phyloP scores from a whole-genome alignment of 2,797 vertebrate species.

The Lepilemur septentrionalis region DNA sequence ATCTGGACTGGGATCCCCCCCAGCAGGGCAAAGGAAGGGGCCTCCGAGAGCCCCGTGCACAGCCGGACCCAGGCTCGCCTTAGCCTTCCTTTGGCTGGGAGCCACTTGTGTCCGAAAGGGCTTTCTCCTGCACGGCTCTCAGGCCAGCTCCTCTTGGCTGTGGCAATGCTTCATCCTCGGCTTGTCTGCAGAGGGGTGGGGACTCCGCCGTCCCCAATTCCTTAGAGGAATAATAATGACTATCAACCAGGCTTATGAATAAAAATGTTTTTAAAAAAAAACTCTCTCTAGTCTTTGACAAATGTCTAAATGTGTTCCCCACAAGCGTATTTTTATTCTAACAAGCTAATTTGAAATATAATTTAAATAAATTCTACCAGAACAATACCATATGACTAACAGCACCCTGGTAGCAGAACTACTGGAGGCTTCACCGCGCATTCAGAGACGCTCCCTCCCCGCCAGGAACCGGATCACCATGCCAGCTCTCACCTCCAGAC shows the following conservation, averaged over 20 bases:
- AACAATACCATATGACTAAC: slow-evolving; percentile 42
- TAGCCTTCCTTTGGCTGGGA: background rate
- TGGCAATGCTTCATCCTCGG: slow-evolving; percentile 36
- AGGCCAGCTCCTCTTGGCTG: slow-evolving; percentile 35
- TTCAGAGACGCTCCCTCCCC: slow-evolving; percentile 25
- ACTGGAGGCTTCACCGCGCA: background rate
- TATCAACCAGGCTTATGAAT: slow-evolving; percentile 61
- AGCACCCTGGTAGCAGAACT: slow-evolving; percentile 47
- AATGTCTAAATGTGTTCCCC: slow-evolving; percentile 75
- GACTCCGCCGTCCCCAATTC: slow-evolving; percentile 46
- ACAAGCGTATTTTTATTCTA: slow-evolving; percentile 73
- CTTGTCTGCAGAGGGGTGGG: background rate
- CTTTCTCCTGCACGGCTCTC: background rate
- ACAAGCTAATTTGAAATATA: slow-evolving; percentile 69
- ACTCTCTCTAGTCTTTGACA: slow-evolving; percentile 72
- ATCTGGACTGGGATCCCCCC: background rate
- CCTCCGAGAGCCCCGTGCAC: background rate
- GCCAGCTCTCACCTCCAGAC: background rate
- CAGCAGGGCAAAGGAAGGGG: background rate
- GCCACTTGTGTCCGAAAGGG: background rate
- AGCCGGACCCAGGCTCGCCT: rapidly evolving
- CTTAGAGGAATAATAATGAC: slow-evolving; percentile 74
- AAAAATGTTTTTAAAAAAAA: slow-evolving; percentile 42
- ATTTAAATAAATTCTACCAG: slow-evolving; percentile 69
- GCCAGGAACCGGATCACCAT: background rate